Percentiles rank a stretch among this genome's conserved stretches.
These are phyloP conservation scores for Drosophila mauritiana DNA, from an alignment of 1,140 invertebrate genomes.

Conservation along the genomic window DNA sequence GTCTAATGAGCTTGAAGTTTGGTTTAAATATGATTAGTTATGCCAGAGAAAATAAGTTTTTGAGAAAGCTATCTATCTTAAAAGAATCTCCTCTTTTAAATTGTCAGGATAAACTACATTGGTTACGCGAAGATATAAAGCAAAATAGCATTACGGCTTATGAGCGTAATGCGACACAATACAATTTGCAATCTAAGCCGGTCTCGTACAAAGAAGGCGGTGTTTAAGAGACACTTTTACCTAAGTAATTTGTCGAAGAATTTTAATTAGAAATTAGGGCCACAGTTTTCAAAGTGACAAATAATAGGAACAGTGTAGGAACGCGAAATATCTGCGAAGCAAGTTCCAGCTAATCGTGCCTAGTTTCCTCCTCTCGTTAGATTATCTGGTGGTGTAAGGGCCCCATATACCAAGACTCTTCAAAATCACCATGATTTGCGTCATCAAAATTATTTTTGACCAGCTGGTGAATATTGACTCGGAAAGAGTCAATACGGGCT, in stretches of 20 bases:
- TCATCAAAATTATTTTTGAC: too few relatives aligned
- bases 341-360: neutral
- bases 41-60: neutral
- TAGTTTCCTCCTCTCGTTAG: neutral
- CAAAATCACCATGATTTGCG: too few relatives aligned
- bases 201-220: neutral
- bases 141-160: neutral
- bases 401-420: too few relatives aligned
- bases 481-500: too few relatives aligned
- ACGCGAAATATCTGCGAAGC: neutral
- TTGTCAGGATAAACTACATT: neutral
- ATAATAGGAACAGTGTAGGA: neutral
- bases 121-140: neutral
- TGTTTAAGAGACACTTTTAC: neutral
- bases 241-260: slow-evolving; percentile 1
- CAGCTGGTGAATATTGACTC: too few relatives aligned
- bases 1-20: neutral
- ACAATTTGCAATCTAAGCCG: neutral
- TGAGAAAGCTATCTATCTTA: slow-evolving; percentile 3
- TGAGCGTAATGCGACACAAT: neutral
- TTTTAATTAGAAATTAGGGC: slow-evolving; percentile 12
- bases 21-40: slow-evolving; percentile 1
- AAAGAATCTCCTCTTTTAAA: slow-evolving; percentile 2
- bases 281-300: slow-evolving; percentile 4
- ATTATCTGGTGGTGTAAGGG: neutral